Conservation (phyloP, 2,797 vertebrate genomes). For the Sebastes diploproa region DNA sequence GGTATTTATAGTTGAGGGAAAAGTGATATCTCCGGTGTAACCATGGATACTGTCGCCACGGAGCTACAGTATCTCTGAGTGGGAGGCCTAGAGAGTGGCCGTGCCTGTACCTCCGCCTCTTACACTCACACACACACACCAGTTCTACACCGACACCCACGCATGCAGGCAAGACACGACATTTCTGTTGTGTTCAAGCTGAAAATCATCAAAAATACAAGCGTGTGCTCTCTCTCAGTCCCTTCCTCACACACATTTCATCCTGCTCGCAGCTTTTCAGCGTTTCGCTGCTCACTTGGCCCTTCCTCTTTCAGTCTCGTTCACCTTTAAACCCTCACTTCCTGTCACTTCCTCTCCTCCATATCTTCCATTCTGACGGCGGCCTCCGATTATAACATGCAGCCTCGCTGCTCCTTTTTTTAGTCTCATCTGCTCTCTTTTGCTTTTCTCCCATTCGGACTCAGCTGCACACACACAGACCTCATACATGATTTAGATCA, state of each 20-base stretch:
- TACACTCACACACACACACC: background rate
- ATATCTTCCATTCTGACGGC: background rate
- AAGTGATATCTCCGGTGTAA: conserved; percentile 85
- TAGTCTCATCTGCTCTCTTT: background rate
- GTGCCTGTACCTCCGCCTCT: conserved; percentile 40
- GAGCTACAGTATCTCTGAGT: conserved; percentile 74
- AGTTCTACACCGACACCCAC: conserved; percentile 1
- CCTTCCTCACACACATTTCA: background rate
- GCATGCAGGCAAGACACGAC: background rate
- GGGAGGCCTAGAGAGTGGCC: conserved; percentile 69
- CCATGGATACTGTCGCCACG: conserved; percentile 85
- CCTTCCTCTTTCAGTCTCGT: background rate
- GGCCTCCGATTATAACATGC: background rate
- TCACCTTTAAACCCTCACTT: conserved; percentile 10
- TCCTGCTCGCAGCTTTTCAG: background rate
- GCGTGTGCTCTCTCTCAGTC: background rate
- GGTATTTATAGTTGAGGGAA: conserved; percentile 84
- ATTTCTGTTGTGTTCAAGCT: conserved; percentile 3
- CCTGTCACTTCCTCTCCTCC: background rate
- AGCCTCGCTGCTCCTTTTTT: background rate
- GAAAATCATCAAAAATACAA: conserved; percentile 12
- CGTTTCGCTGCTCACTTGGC: background rate
- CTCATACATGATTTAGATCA: background rate
- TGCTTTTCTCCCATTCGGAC: background rate
- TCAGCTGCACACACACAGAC: background rate